Conservation (phyloP, 2,888 invertebrate genomes). For the Megalurothrips usitatus region DNA sequence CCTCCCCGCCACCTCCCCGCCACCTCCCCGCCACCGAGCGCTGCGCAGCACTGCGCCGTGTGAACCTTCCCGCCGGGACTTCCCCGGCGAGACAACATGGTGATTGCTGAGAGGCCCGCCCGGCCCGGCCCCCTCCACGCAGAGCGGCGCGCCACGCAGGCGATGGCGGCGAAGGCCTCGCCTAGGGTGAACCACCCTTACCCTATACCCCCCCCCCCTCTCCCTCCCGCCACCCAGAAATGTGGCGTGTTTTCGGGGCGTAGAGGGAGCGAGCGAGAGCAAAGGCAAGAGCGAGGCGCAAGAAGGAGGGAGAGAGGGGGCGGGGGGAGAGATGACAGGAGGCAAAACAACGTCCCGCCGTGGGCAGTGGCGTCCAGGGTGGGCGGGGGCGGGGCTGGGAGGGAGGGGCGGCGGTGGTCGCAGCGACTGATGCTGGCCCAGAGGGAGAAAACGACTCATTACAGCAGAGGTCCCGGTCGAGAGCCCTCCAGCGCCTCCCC, state of each 20-base stretch:
- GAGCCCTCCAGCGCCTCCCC: neutral
- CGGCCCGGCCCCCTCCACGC: neutral
- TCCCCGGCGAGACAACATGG: neutral
- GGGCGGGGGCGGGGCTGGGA: neutral
- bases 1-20: too few species aligned
- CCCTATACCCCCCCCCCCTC: neutral
- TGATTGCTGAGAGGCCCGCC: neutral
- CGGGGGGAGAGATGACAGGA: constrained; percentile 2
- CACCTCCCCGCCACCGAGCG: too few species aligned
- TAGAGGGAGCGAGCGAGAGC: neutral
- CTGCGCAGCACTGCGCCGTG: neutral
- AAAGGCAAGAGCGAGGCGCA: too few species aligned
- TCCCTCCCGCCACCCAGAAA: too few species aligned
- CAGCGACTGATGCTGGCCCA: constrained; percentile 3
- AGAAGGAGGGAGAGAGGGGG: too few species aligned
- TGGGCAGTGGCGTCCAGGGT: neutral
- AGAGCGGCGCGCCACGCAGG: too few species aligned
- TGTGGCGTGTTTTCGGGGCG: constrained; percentile 5
- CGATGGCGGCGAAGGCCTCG: too few species aligned
- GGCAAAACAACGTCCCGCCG: neutral
- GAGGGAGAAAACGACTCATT: constrained; percentile 24
- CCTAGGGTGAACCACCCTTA: neutral
- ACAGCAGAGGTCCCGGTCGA: constrained; percentile 13
- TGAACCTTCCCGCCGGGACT: neutral
- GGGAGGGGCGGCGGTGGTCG: neutral